Conservation (phyloP, 1,140 invertebrate genomes). For the Lineus longissimus region DNA sequence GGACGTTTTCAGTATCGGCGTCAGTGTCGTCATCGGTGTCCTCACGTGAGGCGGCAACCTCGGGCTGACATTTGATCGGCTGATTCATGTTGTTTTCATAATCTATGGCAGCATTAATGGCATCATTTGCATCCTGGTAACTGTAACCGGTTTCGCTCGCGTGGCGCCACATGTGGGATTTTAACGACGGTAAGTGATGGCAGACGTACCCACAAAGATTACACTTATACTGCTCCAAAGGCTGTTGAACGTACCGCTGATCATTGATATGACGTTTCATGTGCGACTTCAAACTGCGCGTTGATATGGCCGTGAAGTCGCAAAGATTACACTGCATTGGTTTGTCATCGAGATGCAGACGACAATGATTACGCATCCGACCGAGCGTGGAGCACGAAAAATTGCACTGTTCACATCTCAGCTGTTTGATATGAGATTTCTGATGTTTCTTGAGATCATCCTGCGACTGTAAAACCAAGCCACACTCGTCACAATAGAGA, state of each 20-base stretch:
- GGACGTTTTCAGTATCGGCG: conserved; percentile 29
- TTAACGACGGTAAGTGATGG: conserved; percentile 52
- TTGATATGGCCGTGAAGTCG: conserved; percentile 47
- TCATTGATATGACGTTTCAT: conserved; percentile 52
- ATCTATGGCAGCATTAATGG: conserved; percentile 52
- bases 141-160: conserved; percentile 49
- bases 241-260: conserved; percentile 50
- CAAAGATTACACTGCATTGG: conserved; percentile 45
- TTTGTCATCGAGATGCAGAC: background rate
- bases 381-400: conserved; percentile 14
- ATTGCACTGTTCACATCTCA: conserved; percentile 19
- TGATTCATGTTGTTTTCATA: conserved; percentile 29
- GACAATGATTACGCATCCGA: conserved; percentile 23
- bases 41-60: conserved; percentile 17
- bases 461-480: conserved; percentile 16
- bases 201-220: conserved; percentile 53
- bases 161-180: conserved; percentile 54
- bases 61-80: background rate
- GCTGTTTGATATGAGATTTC: conserved; percentile 22
- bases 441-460: conserved; percentile 22
- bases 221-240: conserved; percentile 53
- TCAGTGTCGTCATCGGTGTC: conserved; percentile 27
- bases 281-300: conserved; percentile 50
- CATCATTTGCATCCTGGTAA: conserved; percentile 50
- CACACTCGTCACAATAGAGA: conserved; percentile 22